A percentile compares a stretch with the other conserved stretches of the same genome.
Conservation (phyloP, 2,888 invertebrate species). For the Subacronicta megacephala region DNA sequence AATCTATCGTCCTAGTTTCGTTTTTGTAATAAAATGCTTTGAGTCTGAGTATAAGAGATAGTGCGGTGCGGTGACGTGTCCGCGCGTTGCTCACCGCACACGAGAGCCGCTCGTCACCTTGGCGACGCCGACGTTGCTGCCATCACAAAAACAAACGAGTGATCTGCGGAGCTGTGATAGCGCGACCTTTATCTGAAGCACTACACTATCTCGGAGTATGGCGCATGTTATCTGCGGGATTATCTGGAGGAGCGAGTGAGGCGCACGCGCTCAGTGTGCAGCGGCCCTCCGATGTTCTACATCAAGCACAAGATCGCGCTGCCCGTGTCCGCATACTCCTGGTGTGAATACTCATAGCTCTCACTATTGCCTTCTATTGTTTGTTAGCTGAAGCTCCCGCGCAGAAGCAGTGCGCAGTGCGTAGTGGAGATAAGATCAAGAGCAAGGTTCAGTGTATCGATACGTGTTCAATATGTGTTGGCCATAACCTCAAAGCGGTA, state of each 20-base stretch:
- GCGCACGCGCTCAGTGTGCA: conserved; percentile 22
- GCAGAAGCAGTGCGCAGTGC: conserved; percentile 1
- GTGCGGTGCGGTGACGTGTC: too few species aligned
- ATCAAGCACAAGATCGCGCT: conserved; percentile 66
- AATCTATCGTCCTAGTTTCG: too few species aligned
- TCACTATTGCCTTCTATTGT: neutral
- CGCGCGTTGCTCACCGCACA: neutral
- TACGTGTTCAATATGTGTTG: neutral
- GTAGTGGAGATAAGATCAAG: conserved; percentile 19
- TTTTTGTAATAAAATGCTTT: too few species aligned
- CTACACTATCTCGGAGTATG: conserved; percentile 26
- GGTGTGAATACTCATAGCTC: conserved; percentile 57
- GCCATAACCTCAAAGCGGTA: neutral
- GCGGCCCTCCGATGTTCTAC: conserved; percentile 57
- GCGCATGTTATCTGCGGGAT: conserved; percentile 21
- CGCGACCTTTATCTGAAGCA: conserved; percentile 26
- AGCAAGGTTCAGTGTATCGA: conserved; percentile 13
- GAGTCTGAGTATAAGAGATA: too few species aligned
- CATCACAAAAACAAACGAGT: conserved; percentile 6
- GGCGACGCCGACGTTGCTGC: conserved; percentile 9
- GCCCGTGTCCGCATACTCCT: conserved; percentile 69
- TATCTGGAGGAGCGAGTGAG: conserved; percentile 2
- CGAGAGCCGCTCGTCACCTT: neutral
- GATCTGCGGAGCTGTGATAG: conserved; percentile 26
- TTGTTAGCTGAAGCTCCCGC: neutral